Percentiles rank a stretch among this genome's conserved stretches.
These are phyloP conservation scores for Atherinomorus stipes DNA, from an alignment of 2,113 vertebrate genomes.

Conservation along the genomic window DNA sequence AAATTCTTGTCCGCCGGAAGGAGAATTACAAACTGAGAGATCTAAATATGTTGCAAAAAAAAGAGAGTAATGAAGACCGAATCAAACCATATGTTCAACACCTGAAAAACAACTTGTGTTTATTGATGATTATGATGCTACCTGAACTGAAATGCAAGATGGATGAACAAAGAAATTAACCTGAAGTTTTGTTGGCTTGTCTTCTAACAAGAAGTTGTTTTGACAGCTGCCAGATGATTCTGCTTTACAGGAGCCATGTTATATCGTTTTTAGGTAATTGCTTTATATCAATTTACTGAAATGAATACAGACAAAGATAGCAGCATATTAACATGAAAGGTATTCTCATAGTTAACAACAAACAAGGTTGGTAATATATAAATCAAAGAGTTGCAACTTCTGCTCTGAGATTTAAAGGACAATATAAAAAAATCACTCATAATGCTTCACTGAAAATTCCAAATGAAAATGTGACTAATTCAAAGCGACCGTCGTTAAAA, in stretches of 20 bases:
- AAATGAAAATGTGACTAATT: background rate
- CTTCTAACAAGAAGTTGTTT: too few species aligned
- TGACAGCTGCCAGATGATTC: background rate
- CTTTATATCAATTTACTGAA: background rate
- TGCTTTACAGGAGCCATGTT: background rate
- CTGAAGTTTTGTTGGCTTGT: too few species aligned
- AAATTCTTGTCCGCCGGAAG: constrained; percentile 23
- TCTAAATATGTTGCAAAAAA: constrained; percentile 45
- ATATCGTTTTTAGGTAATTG: constrained; percentile 20
- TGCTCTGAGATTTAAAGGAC: background rate
- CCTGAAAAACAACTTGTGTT: too few species aligned
- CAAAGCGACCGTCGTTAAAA: too few species aligned
- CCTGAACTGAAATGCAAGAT: too few species aligned
- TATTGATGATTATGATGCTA: too few species aligned
- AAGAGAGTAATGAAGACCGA: constrained; percentile 37
- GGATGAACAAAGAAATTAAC: too few species aligned
- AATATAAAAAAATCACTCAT: background rate
- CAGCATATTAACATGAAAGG: background rate
- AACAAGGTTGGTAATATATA: background rate
- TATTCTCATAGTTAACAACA: background rate
- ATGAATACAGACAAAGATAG: background rate
- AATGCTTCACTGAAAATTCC: background rate
- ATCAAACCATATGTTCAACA: constrained; percentile 49
- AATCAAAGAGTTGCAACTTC: background rate
- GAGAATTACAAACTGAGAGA: constrained; percentile 34